Evolutionary conservation across 2,797 vertebrate genomes (phyloP), one percentile per base, ranked within the genome.

Genomic region (Clarias pachynema): DNA sequence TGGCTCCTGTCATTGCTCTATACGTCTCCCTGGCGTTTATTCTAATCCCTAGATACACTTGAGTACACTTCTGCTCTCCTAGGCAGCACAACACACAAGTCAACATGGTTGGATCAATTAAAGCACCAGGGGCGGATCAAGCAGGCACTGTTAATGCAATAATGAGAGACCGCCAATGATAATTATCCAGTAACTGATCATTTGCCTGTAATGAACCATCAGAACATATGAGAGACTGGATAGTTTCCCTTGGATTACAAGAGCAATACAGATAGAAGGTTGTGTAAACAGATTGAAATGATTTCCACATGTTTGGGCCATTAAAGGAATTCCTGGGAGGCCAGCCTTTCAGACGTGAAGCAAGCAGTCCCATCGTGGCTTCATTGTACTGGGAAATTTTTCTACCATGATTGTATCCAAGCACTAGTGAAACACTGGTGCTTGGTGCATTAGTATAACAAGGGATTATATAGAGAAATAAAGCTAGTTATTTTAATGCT

Each of bases 91-190:
- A 92, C 92, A 93, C 85, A 87, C 88, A 82, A 84, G 87, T 87
- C 92, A 93, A 93, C 91, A 91, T 86, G 88, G 78, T 91, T 92
- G 79, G 80, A 95, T 94, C 93, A 94, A 93, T 94, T 92, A 93
- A 90, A 85, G 82, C 24, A 66, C 85, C 81, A 85, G 88, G 91
- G 85, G 90, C 89, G 79, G 90, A 93, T 88, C 89, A 91, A 89
- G 88, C 90, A 88, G 91, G 88, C 60, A 22, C 53, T 37, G 49
- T 57, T 60, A 72, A 83, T 77, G 56, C 83, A 83, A 68, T 79
- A 83, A 79, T 15, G 53, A 79, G 72, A 29, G 72, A 53, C 29
- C 53, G 26, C 60, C 80, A 73, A 66, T 22, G 81, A 84, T 82
- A 82, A 86, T 87, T 79, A 84, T 73, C 49, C 65, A 49, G 62